phyloP scores from a whole-genome alignment of 2,113 vertebrate genomes.

The Oenanthe oenanthe region DNA sequence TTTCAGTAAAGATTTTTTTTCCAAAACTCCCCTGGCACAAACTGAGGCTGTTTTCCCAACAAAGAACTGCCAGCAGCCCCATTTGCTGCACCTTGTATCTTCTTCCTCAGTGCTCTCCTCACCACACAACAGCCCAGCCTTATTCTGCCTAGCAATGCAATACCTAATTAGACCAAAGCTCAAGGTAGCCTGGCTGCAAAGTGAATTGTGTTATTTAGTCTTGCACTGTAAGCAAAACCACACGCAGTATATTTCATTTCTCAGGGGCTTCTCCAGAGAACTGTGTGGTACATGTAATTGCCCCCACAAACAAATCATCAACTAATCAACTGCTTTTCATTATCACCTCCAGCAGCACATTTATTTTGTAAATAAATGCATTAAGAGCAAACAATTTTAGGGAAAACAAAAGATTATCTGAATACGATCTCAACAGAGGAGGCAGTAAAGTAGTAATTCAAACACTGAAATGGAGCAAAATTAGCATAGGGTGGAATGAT shows the following conservation, averaged over 20 bases:
- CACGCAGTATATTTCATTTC: conserved; percentile 31
- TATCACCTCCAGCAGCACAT: conserved; percentile 58
- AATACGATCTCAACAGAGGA: neutral
- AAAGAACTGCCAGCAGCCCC: neutral
- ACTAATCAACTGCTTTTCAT: conserved; percentile 68
- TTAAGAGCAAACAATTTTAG: conserved; percentile 59
- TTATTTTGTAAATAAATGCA: conserved; percentile 68
- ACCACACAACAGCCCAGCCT: neutral
- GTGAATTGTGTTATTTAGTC: conserved; percentile 6
- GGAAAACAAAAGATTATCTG: conserved; percentile 66
- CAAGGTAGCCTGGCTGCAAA: conserved; percentile 6
- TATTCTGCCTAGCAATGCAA: conserved; percentile 11
- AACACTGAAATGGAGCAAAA: conserved; percentile 42
- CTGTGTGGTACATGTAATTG: conserved; percentile 52
- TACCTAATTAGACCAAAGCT: conserved; percentile 45
- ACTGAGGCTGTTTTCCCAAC: neutral
- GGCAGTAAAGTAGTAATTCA: conserved; percentile 58
- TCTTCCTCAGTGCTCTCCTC: neutral
- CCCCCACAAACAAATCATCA: conserved; percentile 69
- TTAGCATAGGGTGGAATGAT: conserved; percentile 52
- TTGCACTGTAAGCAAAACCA: conserved; percentile 39
- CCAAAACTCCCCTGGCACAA: neutral
- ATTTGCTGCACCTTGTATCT: neutral
- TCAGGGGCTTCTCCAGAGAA: conserved; percentile 45
- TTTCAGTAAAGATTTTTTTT: neutral